These are phyloP conservation scores for Gephyroberyx darwinii DNA, from an alignment of 2,797 vertebrate genomes.

Conservation along the genomic window DNA sequence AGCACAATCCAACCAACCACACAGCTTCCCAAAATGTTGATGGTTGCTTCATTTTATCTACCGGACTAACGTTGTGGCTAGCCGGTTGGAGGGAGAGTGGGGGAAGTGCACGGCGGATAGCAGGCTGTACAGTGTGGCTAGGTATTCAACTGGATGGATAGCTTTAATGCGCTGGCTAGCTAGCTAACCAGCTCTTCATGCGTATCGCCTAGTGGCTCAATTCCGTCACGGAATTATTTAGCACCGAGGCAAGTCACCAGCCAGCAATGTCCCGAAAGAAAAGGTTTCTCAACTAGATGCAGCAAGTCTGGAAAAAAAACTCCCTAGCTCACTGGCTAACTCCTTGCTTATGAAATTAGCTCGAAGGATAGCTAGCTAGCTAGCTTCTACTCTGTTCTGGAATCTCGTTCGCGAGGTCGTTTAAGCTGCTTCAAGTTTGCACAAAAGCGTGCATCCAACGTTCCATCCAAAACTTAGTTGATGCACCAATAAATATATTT, in stretches of 20 bases:
- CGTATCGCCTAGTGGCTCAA: constrained; percentile 39
- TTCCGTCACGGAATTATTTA: constrained; percentile 20
- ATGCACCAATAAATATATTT: constrained; percentile 1
- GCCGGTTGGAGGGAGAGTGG: constrained; percentile 81
- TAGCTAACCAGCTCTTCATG: constrained; percentile 44
- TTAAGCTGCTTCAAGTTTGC: constrained; percentile 60
- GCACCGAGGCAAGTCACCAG: constrained; percentile 24
- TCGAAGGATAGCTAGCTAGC: constrained; percentile 41
- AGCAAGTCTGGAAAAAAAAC: constrained; percentile 15
- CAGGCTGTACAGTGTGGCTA: constrained; percentile 71
- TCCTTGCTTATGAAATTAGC: constrained; percentile 52
- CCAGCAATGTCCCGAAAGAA: constrained; percentile 2
- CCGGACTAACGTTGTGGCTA: constrained; percentile 79
- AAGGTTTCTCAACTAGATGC: constrained; percentile 16
- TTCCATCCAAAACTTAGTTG: constrained; percentile 41
- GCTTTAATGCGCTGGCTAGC: constrained; percentile 53
- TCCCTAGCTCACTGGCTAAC: neutral
- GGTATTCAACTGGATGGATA: constrained; percentile 48
- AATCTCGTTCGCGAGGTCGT: constrained; percentile 67
- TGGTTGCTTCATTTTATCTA: constrained; percentile 83
- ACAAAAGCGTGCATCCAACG: constrained; percentile 43
- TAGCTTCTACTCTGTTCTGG: constrained; percentile 62
- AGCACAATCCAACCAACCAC: constrained; percentile 79
- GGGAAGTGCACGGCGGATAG: constrained; percentile 82
- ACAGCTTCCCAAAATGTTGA: constrained; percentile 77